A percentile compares a stretch with the other conserved stretches of the same genome.
phyloP scores from a whole-genome alignment of 2,113 vertebrate genomes.

The Hyaena hyaena region DNA sequence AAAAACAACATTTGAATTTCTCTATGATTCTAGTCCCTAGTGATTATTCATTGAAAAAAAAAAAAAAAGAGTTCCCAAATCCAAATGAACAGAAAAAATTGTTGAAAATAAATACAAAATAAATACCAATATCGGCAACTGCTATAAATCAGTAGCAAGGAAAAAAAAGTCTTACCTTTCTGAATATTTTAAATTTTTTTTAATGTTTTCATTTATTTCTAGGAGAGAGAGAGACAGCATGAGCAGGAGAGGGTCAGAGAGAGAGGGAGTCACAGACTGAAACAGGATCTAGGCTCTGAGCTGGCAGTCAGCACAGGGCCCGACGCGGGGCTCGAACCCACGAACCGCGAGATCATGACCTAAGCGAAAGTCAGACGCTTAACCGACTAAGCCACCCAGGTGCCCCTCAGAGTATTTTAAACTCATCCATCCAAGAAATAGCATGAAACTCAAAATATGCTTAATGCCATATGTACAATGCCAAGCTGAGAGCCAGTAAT shows the following conservation, averaged over 20 bases:
- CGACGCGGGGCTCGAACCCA: too few species aligned
- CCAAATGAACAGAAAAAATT: not conserved
- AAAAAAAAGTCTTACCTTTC: not conserved
- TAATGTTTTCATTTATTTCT: too few species aligned
- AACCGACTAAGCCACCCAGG: too few species aligned
- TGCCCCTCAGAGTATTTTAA: not conserved
- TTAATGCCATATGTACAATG: not conserved
- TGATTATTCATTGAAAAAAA: not conserved
- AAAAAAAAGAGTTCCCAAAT: not conserved
- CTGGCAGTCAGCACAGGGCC: too few species aligned
- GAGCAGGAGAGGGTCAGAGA: too few species aligned
- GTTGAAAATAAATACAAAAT: not conserved
- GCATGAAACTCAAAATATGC: not conserved
- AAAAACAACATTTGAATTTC: conserved; percentile 32
- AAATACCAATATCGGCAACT: not conserved
- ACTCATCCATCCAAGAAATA: not conserved
- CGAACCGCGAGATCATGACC: too few species aligned
- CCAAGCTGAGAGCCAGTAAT: not conserved
- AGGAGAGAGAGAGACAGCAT: too few species aligned
- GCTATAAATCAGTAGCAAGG: not conserved
- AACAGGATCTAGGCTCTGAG: too few species aligned
- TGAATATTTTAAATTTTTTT: not conserved
- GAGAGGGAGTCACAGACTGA: too few species aligned
- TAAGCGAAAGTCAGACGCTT: too few species aligned
- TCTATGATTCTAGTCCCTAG: not conserved